A percentile compares a stretch with the other conserved stretches of the same genome.
Conservation (phyloP, 2,113 vertebrate species). For the Ammodytes dubius region DNA sequence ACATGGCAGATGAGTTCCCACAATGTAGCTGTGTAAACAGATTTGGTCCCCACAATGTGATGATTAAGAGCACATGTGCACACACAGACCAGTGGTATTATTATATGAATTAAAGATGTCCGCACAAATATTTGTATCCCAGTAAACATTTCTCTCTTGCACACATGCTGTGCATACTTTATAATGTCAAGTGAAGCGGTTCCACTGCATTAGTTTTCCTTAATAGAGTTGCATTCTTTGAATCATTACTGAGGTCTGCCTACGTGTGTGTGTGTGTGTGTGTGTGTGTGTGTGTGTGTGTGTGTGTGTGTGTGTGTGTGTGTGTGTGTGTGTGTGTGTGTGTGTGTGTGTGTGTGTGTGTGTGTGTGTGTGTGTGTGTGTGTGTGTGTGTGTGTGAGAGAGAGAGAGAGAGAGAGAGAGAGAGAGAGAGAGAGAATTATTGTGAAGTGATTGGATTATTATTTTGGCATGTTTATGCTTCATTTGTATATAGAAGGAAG, state of each 20-base stretch:
- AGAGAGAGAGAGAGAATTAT: no score
- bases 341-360: no score
- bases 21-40: background rate
- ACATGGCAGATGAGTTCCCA: background rate
- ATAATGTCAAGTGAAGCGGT: conserved; percentile 44
- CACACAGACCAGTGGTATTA: background rate
- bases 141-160: conserved; percentile 24
- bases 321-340: background rate
- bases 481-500: no score
- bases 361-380: background rate
- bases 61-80: background rate
- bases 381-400: background rate
- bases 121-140: conserved; percentile 10
- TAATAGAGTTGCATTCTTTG: conserved; percentile 24
- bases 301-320: background rate
- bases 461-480: no score
- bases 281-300: background rate
- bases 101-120: conserved; percentile 21
- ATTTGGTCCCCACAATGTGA: background rate
- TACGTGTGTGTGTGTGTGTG: background rate
- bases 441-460: no score
- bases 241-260: conserved; percentile 27
- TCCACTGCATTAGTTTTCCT: conserved; percentile 51
- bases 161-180: conserved; percentile 27
- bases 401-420: background rate